Conservation (phyloP, 2,888 invertebrate species). For the Pediacus dermestoides region DNA sequence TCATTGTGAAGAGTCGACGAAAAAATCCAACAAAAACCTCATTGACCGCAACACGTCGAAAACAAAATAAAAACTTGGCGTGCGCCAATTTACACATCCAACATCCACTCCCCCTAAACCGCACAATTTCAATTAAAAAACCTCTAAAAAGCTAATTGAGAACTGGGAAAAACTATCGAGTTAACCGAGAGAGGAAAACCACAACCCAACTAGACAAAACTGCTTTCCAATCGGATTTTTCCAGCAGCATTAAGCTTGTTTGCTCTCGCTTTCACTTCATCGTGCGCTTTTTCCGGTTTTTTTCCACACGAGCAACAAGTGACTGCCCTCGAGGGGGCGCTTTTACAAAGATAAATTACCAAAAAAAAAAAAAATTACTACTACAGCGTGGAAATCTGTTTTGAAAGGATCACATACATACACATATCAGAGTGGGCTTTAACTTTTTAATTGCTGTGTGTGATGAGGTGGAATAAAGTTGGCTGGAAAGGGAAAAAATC, state of each 20-base stretch:
- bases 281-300: slow-evolving; percentile 1
- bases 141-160: slow-evolving; percentile 34
- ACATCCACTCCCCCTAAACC: slow-evolving; percentile 24
- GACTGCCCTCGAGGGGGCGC: slow-evolving; percentile 28
- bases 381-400: not conserved
- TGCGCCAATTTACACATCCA: slow-evolving; percentile 19
- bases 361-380: no score
- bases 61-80: no score
- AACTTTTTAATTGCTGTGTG: no score
- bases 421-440: not conserved
- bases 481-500: no score
- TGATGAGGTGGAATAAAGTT: no score
- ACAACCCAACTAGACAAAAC: no score
- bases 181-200: no score
- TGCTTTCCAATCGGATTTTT: slow-evolving; percentile 15
- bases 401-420: slow-evolving; percentile 1
- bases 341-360: slow-evolving; percentile 35
- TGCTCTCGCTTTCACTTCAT: slow-evolving; percentile 9
- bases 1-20: no score
- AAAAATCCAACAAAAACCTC: slow-evolving; percentile 12
- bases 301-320: slow-evolving; percentile 37
- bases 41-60: slow-evolving; percentile 18
- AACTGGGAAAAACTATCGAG: slow-evolving; percentile 19
- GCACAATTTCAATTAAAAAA: slow-evolving; percentile 38
- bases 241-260: slow-evolving; percentile 11